A percentile compares a stretch with the other conserved stretches of the same genome.
These are phyloP conservation scores for Lophura nycthemera DNA, from an alignment of 2,113 vertebrate genomes.

Conservation along the genomic window DNA sequence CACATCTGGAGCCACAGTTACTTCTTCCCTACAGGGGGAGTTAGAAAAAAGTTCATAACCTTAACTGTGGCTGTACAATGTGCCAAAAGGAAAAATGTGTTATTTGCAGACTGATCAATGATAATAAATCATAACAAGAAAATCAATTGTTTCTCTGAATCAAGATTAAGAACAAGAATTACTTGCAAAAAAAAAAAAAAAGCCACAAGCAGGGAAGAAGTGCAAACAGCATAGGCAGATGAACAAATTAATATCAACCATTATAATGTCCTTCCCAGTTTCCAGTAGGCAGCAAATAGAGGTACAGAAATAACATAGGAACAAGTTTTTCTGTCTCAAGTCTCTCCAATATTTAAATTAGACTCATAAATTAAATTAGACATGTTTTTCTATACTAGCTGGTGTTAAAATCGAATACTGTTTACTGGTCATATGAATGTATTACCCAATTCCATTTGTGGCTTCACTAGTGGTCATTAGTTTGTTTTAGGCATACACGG, in stretches of 20 bases:
- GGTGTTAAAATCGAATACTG: conserved; percentile 38
- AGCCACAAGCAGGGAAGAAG: background rate
- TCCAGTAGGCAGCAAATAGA: conserved; percentile 6
- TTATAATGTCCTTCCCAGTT: background rate
- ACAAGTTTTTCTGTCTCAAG: background rate
- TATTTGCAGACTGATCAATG: conserved; percentile 14
- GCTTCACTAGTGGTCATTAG: conserved; percentile 12
- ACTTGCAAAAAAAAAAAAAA: background rate
- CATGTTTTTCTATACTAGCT: conserved; percentile 12
- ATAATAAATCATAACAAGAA: conserved; percentile 55
- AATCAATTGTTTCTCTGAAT: conserved; percentile 41
- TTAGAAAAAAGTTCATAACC: background rate
- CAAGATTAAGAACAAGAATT: background rate
- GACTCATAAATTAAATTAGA: conserved; percentile 54
- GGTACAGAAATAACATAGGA: background rate
- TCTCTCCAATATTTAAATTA: background rate
- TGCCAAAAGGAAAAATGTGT: conserved; percentile 14
- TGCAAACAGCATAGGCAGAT: background rate
- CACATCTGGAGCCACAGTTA: background rate
- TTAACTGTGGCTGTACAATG: background rate
- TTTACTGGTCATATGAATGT: conserved; percentile 13
- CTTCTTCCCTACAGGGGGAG: background rate
- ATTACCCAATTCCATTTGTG: conserved; percentile 32
- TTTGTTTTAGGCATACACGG: background rate
- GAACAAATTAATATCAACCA: background rate